phyloP scores from a whole-genome alignment of 2,113 vertebrate species.

The Emydocephalus ijimae region DNA sequence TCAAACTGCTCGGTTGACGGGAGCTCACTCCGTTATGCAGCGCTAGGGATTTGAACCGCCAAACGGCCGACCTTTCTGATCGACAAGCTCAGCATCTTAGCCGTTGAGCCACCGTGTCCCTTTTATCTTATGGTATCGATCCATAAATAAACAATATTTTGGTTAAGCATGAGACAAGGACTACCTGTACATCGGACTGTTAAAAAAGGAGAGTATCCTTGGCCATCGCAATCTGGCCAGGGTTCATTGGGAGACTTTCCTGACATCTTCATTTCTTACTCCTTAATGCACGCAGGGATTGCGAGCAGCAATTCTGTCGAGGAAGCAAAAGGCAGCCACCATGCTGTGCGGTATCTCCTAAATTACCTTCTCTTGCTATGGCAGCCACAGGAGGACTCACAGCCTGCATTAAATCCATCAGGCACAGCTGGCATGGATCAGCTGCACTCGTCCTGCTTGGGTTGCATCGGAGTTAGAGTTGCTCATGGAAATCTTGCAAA shows the following conservation, averaged over 20 bases:
- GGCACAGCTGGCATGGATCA: background rate
- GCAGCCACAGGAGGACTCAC: background rate
- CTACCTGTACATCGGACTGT: background rate
- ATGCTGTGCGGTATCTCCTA: background rate
- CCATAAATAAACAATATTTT: too few relatives aligned
- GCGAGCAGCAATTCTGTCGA: background rate
- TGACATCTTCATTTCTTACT: background rate
- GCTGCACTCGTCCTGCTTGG: background rate
- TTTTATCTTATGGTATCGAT: too few relatives aligned
- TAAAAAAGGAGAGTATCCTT: background rate
- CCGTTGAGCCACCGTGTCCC: too few relatives aligned
- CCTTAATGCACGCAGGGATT: background rate
- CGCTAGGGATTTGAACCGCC: too few relatives aligned
- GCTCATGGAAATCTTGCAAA: background rate
- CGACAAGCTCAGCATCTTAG: too few relatives aligned
- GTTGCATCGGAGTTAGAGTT: background rate
- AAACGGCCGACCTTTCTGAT: too few relatives aligned
- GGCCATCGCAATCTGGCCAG: rapidly evolving
- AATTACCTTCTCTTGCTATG: background rate
- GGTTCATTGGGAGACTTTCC: rapidly evolving
- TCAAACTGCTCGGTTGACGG: too few relatives aligned
- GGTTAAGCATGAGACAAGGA: background rate
- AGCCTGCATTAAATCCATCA: background rate
- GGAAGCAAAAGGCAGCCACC: constrained; percentile 19
- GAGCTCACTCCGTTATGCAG: too few relatives aligned